These are phyloP conservation scores for Drosophila siamana DNA, from an alignment of 2,888 invertebrate genomes.

Conservation along the genomic window DNA sequence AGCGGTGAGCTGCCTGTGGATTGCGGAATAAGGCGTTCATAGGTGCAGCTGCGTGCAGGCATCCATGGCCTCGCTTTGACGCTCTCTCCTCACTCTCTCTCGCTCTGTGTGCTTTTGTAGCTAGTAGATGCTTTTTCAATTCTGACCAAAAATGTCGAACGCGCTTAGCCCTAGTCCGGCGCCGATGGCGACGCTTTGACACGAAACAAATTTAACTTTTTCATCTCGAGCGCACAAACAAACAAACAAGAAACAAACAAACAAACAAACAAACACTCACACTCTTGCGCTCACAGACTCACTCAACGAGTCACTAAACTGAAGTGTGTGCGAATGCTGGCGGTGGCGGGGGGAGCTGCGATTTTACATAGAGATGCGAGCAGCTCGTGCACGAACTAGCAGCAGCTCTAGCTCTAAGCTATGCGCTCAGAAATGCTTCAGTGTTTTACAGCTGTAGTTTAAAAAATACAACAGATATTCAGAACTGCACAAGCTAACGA, in stretches of 20 bases:
- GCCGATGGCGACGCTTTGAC: constrained; percentile 76
- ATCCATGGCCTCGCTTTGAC: constrained; percentile 24
- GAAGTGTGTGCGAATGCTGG: neutral
- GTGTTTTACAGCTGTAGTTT: no score
- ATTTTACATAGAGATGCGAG: constrained; percentile 14
- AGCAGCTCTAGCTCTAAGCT: neutral
- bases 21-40: constrained; percentile 14
- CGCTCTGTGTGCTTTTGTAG: neutral
- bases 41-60: constrained; percentile 49
- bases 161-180: constrained; percentile 72
- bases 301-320: constrained; percentile 22
- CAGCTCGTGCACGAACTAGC: neutral
- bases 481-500: no score
- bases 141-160: constrained; percentile 76
- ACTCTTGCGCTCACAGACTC: constrained; percentile 27
- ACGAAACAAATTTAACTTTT: constrained; percentile 82
- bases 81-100: neutral
- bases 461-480: no score
- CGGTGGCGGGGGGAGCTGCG: neutral
- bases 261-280: constrained; percentile 19
- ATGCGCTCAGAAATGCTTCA: no score
- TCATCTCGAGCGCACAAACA: constrained; percentile 71
- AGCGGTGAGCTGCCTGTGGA: constrained; percentile 1
- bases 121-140: constrained; percentile 63
- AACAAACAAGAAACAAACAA: constrained; percentile 27